Evolutionary conservation across 2,797 vertebrate genomes (phyloP).

Genomic region (Tenualosa ilisha): DNA sequence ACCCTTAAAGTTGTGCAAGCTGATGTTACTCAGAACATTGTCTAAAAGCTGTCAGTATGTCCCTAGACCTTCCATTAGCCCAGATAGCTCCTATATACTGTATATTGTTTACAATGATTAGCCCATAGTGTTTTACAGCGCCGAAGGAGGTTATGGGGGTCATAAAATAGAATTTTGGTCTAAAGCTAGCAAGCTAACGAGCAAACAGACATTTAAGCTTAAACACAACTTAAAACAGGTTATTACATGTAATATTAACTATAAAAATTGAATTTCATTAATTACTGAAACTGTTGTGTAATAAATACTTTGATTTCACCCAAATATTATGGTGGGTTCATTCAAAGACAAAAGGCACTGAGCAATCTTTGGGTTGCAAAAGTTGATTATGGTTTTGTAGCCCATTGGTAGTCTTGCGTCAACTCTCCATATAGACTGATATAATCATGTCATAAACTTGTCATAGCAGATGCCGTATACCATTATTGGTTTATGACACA

Average conservation of each 20-base stretch:
- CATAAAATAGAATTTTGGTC: not conserved
- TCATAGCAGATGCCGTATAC: not conserved
- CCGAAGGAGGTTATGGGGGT: not conserved
- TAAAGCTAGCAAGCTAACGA: not conserved
- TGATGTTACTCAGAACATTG: not conserved
- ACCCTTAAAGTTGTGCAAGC: conserved; percentile 2
- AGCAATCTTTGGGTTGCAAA: not conserved
- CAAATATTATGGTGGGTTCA: too few relatives aligned
- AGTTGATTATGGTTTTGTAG: not conserved
- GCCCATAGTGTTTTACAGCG: not conserved
- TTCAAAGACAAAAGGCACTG: too few relatives aligned
- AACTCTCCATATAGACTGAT: not conserved
- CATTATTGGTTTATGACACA: not conserved
- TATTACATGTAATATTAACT: too few relatives aligned
- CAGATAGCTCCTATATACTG: not conserved
- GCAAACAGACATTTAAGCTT: too few relatives aligned
- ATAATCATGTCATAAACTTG: not conserved
- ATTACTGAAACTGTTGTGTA: too few relatives aligned
- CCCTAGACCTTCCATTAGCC: not conserved
- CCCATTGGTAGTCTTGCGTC: not conserved
- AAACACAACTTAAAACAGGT: too few relatives aligned
- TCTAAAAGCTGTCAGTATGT: not conserved
- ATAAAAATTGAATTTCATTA: too few relatives aligned
- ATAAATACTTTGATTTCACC: too few relatives aligned
- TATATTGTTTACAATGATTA: not conserved